phyloP scores from a whole-genome alignment of 2,888 invertebrate species.

The Campaea margaritaria region DNA sequence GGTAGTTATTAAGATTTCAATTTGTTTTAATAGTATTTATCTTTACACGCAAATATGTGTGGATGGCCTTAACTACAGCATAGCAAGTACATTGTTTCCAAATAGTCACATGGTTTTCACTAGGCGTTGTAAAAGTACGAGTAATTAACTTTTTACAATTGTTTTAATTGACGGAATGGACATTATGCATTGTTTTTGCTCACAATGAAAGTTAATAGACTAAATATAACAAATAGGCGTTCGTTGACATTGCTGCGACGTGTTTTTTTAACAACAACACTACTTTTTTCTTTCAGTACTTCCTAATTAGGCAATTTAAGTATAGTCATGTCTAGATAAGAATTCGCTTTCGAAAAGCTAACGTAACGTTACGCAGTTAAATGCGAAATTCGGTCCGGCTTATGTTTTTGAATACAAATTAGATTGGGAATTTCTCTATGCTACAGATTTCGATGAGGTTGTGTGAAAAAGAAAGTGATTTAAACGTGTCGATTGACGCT shows the following conservation, averaged over 20 bases:
- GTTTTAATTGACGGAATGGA: constrained; percentile 8
- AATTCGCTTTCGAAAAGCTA: constrained; percentile 59
- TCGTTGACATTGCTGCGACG: constrained; percentile 4
- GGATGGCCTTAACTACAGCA: too few relatives aligned
- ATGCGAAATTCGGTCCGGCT: constrained; percentile 64
- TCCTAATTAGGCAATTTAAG: constrained; percentile 57
- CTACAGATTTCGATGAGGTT: constrained; percentile 68
- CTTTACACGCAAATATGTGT: too few relatives aligned
- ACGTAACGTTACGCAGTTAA: constrained; percentile 62
- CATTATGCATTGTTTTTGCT: constrained; percentile 25
- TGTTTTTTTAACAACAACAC: constrained; percentile 2
- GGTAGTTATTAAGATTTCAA: too few relatives aligned
- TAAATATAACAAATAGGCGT: constrained; percentile 6
- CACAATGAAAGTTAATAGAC: constrained; percentile 11
- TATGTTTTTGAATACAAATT: constrained; percentile 74
- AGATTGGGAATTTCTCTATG: constrained; percentile 74
- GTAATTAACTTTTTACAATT: neutral
- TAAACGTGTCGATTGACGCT: constrained; percentile 53
- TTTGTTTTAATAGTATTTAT: too few relatives aligned
- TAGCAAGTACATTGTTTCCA: too few relatives aligned
- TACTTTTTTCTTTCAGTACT: constrained; percentile 39
- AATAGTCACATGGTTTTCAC: too few relatives aligned
- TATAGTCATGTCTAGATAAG: constrained; percentile 42
- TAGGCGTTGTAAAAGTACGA: too few relatives aligned
- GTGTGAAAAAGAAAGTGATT: constrained; percentile 73